A percentile compares a stretch with the other conserved stretches of the same genome.
These are phyloP conservation scores for Lepidotrigona ventralis DNA, from an alignment of 1,140 invertebrate genomes.

Conservation along the genomic window DNA sequence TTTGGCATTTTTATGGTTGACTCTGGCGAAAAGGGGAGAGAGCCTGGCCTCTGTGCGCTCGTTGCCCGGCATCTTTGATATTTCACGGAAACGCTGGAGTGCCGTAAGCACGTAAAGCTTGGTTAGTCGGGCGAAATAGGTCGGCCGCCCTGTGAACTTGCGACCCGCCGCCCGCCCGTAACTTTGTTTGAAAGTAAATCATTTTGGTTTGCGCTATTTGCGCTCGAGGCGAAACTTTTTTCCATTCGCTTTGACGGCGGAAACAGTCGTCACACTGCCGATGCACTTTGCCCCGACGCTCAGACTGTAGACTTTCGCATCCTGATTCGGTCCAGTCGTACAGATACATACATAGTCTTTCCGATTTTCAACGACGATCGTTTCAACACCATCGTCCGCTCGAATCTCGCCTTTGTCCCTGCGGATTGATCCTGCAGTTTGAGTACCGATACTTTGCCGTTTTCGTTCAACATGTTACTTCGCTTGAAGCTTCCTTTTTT, in stretches of 20 bases:
- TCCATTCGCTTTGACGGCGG: neutral
- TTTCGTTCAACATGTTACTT: too few relatives aligned
- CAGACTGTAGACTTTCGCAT: neutral
- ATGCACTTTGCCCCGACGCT: neutral
- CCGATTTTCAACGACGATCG: too few relatives aligned
- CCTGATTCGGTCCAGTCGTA: too few relatives aligned
- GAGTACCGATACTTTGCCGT: too few relatives aligned
- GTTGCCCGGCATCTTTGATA: neutral
- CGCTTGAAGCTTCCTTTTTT: too few relatives aligned
- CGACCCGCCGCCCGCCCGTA: neutral
- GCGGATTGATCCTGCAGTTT: too few relatives aligned
- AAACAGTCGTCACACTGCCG: neutral
- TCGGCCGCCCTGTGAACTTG: conserved; percentile 26
- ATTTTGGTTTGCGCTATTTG: conserved; percentile 18
- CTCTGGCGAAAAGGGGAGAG: neutral
- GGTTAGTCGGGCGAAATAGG: conserved; percentile 38
- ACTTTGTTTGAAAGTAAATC: conserved; percentile 43
- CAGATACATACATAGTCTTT: too few relatives aligned
- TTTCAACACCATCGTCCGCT: too few relatives aligned
- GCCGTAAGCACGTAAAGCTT: conserved; percentile 16
- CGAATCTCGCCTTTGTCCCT: too few relatives aligned
- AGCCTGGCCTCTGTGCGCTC: neutral
- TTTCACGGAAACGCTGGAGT: conserved; percentile 9
- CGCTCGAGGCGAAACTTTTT: neutral
- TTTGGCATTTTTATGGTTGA: neutral